phyloP scores from a whole-genome alignment of 2,113 vertebrate species.

The Apteryx owenii region DNA sequence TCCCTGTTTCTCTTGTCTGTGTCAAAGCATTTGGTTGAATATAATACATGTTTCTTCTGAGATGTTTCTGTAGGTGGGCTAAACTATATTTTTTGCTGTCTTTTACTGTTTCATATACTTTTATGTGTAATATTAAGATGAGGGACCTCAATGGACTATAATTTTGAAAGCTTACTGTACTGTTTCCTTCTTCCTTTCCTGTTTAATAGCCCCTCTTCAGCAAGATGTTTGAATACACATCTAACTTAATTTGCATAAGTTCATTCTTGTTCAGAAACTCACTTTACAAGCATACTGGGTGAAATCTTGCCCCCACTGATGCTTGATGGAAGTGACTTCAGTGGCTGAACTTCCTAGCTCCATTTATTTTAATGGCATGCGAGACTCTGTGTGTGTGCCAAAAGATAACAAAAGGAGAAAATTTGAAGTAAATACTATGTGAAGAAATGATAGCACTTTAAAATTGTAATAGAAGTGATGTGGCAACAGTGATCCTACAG shows the following conservation, averaged over 20 bases:
- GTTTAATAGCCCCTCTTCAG: neutral
- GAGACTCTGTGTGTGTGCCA: neutral
- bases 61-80: neutral
- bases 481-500: neutral
- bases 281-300: neutral
- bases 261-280: neutral
- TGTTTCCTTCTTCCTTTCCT: neutral
- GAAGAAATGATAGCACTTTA: neutral
- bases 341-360: neutral
- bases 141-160: neutral
- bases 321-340: neutral
- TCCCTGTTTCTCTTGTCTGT: neutral
- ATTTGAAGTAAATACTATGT: neutral
- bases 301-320: neutral
- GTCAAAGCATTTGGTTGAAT: fast-evolving
- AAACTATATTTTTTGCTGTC: neutral
- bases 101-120: neutral
- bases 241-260: neutral
- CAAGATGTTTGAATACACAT: neutral
- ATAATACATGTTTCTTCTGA: neutral
- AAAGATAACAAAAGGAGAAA: neutral
- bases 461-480: neutral
- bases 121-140: neutral
- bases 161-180: neutral
- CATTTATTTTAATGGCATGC: neutral